Evolutionary conservation across 2,888 invertebrate genomes (phyloP), one percentile per base, ranked within the genome.

Genomic region (Acanthopleura granulata): DNA sequence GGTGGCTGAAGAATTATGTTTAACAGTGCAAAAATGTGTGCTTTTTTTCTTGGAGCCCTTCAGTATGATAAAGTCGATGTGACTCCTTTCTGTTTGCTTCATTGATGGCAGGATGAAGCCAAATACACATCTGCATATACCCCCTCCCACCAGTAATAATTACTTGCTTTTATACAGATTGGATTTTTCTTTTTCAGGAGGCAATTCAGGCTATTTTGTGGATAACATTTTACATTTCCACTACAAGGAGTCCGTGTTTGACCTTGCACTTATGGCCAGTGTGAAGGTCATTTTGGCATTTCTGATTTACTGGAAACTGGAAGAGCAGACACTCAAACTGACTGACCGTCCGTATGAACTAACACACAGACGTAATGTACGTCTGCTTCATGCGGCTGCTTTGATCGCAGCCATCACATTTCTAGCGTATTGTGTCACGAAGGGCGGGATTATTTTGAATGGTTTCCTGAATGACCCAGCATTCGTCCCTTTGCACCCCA

Each of bases 211-310:
- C 25, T 89, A 88, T 69, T 87, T 89, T 78, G 82, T 87, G 6
- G 83, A 88, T 82, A 87, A 84, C 80, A 86, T 89, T n/a, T 73
- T 81, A 1, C 72, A 84, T 61, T 89, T 87, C 72, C 81, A 85
- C 30, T 72, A 88, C 49, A 79, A 74, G 1, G 76, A 84, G 49
- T 89, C 89, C 0, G 86, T 87, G 4, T 89, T 89, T 83, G 89
- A 89, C 81, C 78, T 89, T 49, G 88, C 86, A 18, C 62, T 89
- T 1, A 62, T 89, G 27, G 79, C 86, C 9, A 69, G 81, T 9
- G 27, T 84, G n/a, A 89, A 89, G 79, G 75, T 83, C 29, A 75
- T 87, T 22, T 29, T 83, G 14, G 73, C 83, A n/a, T 76, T 85
- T 57, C 77, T 84, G 11, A 15, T 83, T 9, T 79, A 83, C 29